A percentile compares a stretch with the other conserved stretches of the same genome.
phyloP scores from a whole-genome alignment of 1,140 invertebrate genomes.

The Ostrea edulis region DNA sequence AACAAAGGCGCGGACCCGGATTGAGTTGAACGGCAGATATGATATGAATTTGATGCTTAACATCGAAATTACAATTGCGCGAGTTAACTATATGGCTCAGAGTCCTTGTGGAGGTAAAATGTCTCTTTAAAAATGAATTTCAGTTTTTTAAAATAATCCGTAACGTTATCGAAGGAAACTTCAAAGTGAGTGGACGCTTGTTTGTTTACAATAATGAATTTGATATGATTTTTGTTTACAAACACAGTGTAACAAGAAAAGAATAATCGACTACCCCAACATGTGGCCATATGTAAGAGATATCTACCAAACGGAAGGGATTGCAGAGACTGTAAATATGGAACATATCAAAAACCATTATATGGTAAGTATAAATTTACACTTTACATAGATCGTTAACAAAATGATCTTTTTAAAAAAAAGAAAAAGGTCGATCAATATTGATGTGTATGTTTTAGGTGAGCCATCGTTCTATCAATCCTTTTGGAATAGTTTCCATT shows the following conservation, averaged over 20 bases:
- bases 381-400: neutral
- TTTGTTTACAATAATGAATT: too few relatives aligned
- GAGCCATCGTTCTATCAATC: constrained; percentile 72
- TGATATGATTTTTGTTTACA: neutral
- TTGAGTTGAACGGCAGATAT: too few relatives aligned
- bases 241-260: constrained; percentile 71
- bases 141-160: too few relatives aligned
- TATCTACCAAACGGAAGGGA: constrained; percentile 72
- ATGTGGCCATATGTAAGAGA: constrained; percentile 73
- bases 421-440: neutral
- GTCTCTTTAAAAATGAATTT: too few relatives aligned
- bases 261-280: constrained; percentile 75
- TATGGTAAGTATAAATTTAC: constrained; percentile 60
- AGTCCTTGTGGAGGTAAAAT: too few relatives aligned
- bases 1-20: too few relatives aligned
- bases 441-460: constrained; percentile 49
- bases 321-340: constrained; percentile 72
- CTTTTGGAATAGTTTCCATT: constrained; percentile 71
- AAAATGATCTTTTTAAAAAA: neutral
- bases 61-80: too few relatives aligned
- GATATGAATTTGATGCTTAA: too few relatives aligned
- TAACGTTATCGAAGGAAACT: too few relatives aligned
- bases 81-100: too few relatives aligned
- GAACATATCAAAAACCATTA: constrained; percentile 75
- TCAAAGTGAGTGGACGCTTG: too few relatives aligned